Evolutionary conservation across 2,797 vertebrate genomes (phyloP), one percentile per base, ranked within the genome.

Genomic region (Enteromius fasciolatus): DNA sequence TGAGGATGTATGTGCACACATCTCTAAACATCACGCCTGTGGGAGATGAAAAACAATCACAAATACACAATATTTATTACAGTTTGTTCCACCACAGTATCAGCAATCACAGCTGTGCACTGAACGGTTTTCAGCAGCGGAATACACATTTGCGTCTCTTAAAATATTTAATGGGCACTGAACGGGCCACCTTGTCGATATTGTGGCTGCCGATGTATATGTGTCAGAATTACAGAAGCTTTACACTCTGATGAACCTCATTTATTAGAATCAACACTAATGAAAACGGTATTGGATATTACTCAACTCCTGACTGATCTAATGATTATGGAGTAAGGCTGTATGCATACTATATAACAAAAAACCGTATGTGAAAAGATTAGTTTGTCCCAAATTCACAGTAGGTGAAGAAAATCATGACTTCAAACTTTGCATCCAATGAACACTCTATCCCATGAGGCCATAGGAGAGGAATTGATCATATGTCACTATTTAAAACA

Each of bases 221-320:
- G 50, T 54, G 15, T 76, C 64, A 31, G 66, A 41, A 23, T 70
- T 59, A 46, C 73, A 70, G 64, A 61, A 41, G 59, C 28, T 76
- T 41, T 36, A 76, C 70, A 74, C 48, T 25, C 46, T 36, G 54
- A 17, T 44, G 61, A 75, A 39, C 46, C 48, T 77, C 39, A 85
- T 78, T 89, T 84, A 78, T 81, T 80, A 81, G 85, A 86, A 90
- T 90, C 91, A 90, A 87, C 89, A 88, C 83, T 9, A 52, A 77
- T 86, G 83, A 76, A 86, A 75, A 74, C 48, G 80, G 54, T 85
- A 90, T 89, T 76, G 88, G 89, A 88, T 69, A 77, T 69, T 76
- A 72, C 85, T 9, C 3, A 81, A 82, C 88, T 68, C 84, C 70
- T 89, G 90, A 91, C 90, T 92, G 92, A 92, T 92, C 92, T 89